These are phyloP conservation scores for Conistra vaccinii DNA, from an alignment of 2,888 invertebrate species.

Conservation along the genomic window DNA sequence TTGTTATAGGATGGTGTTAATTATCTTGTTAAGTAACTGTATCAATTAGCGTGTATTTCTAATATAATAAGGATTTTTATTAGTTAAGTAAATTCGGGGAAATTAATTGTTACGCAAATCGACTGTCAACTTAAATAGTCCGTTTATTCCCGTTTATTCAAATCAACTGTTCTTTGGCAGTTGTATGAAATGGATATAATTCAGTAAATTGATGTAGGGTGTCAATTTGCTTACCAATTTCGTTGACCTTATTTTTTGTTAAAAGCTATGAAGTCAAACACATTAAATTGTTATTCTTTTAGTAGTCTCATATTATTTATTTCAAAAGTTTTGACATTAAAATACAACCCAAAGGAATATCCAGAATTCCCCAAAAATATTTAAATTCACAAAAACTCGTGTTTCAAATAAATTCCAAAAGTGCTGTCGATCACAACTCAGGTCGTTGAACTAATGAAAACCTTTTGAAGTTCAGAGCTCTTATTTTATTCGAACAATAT, in stretches of 20 bases:
- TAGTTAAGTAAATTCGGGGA: background rate
- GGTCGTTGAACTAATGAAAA: slow-evolving; percentile 5
- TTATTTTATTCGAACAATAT: background rate
- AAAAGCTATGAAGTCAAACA: background rate
- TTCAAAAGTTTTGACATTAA: slow-evolving; percentile 4
- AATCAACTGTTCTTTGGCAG: background rate
- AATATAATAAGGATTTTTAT: background rate
- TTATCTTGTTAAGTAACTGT: background rate
- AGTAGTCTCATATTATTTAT: background rate
- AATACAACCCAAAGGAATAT: background rate
- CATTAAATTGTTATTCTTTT: background rate
- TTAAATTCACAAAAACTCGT: background rate
- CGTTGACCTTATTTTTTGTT: too few species aligned
- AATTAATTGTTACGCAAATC: background rate
- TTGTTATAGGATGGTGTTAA: background rate
- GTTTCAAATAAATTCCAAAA: slow-evolving; percentile 3
- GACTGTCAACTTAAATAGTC: background rate
- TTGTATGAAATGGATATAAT: background rate
- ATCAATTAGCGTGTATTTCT: background rate
- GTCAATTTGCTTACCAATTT: background rate
- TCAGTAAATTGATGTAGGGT: background rate
- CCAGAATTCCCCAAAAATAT: slow-evolving; percentile 6
- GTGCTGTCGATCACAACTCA: background rate
- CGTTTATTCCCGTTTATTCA: background rate
- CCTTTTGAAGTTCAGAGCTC: slow-evolving; percentile 7